Evolutionary conservation across 2,113 vertebrate species (phyloP), one percentile per base, ranked within the genome.

Genomic region (Thomomys bottae): DNA sequence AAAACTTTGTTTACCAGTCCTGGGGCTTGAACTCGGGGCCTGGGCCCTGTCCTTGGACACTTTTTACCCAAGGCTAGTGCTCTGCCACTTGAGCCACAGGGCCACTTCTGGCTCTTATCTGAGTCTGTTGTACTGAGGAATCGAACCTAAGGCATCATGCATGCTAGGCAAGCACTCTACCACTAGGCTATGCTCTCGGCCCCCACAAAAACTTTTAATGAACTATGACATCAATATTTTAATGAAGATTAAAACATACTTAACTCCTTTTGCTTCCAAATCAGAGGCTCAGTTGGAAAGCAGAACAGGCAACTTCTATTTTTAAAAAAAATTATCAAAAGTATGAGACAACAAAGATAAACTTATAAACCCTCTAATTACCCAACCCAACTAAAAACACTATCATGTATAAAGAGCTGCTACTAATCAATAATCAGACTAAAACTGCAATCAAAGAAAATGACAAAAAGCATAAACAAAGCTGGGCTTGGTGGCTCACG

Each of bases 351-450:
- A 64, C 24, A 63, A 72, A 64, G 6, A 40, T 26, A n/a, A 87
- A 81, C 75, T 1, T 78, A 26, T 18, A 18, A 18, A 54, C 81
- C 28, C 32, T 30, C 34, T 24, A 76, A 38, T 40, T 45, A 80
- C 2, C 49, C 18, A 23, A 84, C 15, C 79, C 23, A 66, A 88
- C 61, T 59, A 45, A 92, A 83, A 72, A 88, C 49, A 17, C 36
- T 61, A 8, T 75, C 70, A 72, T 83, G 93, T 84, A 71, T 54
- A 84, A 95, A 96, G 61, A 94, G 85, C 7, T 63, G 12, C 54
- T 70, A 73, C 30, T 8, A 81, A 79, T 91, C 93, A 95, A 89
- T 54, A 87, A 92, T 18, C 71, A 92, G 81, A 64, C 11, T 76
- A 81, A 92, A 90, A 84, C 10, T 71, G 6, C 61, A 84, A 23